Evolutionary conservation across 1,140 invertebrate species (phyloP), one percentile per base, ranked within the genome.

Genomic region (Popillia japonica): DNA sequence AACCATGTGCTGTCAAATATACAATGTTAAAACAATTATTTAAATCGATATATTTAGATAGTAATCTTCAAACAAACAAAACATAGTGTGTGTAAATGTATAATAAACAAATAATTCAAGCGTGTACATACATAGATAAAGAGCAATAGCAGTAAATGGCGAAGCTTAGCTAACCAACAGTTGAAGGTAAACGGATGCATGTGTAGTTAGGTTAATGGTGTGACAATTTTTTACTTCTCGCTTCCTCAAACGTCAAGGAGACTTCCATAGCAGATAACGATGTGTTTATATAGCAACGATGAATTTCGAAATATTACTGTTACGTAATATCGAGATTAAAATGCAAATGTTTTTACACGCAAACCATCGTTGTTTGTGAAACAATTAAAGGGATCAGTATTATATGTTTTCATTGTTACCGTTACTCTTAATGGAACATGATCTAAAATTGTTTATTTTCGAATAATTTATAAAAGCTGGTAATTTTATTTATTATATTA

Each of bases 51-150:
- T 48, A 48, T 48, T 55, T 55, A 17, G 17, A 55, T 55, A 55
- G 14, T 55, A 55, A 55, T 55, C 48, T 14, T 0, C 6, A 6
- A 55, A n/a, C 48, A 55, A 55, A 55, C 48, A 55, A 55, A 55
- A 55, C 48, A 17, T 17, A 55, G 11, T 55, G 11, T 55, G 17
- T 3, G 6, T 17, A 3, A 55, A 55, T 17, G 17, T 55, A 17
- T 17, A 55, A 17, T 55, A 55, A 55, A 55, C 48, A 55, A 55
- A 55, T 55, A 55, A 55, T 55, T 3, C 48, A 55, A n/a, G 48
- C 48, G 48, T 55, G n/a, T 55, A 55, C 48, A 55, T 55, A 55
- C 11, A 55, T 55, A 55, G 48, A 55, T 55, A 55, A 55, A 55
- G 48, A 55, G 48, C 11, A 55, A 55, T 17, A 55, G 6, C 17